Evolutionary conservation across 2,888 invertebrate species (phyloP).

Genomic region (Xanthorhoe spadicearia): DNA sequence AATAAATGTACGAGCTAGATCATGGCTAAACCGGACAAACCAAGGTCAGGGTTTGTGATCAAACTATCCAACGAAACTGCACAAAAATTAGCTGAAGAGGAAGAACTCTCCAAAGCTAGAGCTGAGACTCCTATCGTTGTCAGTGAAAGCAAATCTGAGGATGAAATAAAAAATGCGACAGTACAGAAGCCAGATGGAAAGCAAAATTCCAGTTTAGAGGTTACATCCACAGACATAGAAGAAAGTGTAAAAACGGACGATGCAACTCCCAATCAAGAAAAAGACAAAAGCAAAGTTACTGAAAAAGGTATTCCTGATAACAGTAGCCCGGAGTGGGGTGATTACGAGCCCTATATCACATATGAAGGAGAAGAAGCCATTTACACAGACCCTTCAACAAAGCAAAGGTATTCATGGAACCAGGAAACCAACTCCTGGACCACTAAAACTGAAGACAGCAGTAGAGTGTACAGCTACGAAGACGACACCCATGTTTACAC

Average conservation of each 20-base stretch:
- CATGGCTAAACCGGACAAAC: conserved; percentile 68
- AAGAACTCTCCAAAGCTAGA: conserved; percentile 53
- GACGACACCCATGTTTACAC: conserved; percentile 92
- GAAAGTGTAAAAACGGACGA: conserved; percentile 13
- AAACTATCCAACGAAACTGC: conserved; percentile 78
- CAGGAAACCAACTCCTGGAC: conserved; percentile 80
- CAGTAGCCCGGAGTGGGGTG: conserved; percentile 61
- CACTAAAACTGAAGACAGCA: conserved; percentile 65
- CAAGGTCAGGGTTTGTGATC: conserved; percentile 76
- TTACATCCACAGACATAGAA: conserved; percentile 13
- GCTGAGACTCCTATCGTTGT: conserved; percentile 26
- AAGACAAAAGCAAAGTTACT: conserved; percentile 9
- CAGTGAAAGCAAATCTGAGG: conserved; percentile 5
- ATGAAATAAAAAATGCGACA: background rate
- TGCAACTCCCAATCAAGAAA: background rate
- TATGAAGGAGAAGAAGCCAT: conserved; percentile 89
- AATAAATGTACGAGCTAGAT: conserved; percentile 19
- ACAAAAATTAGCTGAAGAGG: conserved; percentile 74
- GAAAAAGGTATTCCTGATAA: conserved; percentile 26
- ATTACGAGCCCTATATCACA: conserved; percentile 86
- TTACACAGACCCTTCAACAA: conserved; percentile 89
- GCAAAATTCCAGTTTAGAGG: conserved; percentile 22
- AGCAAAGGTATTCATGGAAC: conserved; percentile 88
- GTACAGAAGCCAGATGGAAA: conserved; percentile 19
- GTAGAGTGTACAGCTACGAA: conserved; percentile 87